Conservation (phyloP, 2,797 vertebrate species). For the Mycteria americana region DNA sequence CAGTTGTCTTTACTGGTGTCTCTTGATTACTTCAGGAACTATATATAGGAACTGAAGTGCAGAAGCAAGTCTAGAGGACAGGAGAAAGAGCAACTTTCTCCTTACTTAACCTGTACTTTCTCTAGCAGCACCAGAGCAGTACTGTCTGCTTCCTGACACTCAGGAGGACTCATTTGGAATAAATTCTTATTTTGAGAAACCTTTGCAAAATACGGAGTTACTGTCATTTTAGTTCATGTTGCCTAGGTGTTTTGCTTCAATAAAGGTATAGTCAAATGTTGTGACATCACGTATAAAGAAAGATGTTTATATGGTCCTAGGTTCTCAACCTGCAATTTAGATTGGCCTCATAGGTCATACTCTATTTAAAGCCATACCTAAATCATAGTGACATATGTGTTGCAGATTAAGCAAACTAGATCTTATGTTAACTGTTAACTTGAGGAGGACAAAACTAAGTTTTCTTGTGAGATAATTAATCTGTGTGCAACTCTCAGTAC, state of each 20-base stretch:
- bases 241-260: background rate
- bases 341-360: background rate
- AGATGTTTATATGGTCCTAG: background rate
- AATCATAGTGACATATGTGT: background rate
- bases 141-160: background rate
- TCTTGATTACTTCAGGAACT: background rate
- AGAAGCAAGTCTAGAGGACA: background rate
- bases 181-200: background rate
- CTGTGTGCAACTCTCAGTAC: constrained; percentile 76
- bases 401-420: background rate
- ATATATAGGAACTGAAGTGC: background rate
- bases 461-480: background rate
- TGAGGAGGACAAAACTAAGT: background rate
- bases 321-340: background rate
- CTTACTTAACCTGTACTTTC: background rate
- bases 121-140: background rate
- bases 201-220: background rate
- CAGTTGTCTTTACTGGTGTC: background rate
- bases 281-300: accelerated
- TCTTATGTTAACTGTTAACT: background rate
- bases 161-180: background rate
- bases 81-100: background rate
- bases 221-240: background rate
- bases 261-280: background rate
- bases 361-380: background rate